Conservation (phyloP, 2,888 invertebrate species). For the Thera obeliscata region DNA sequence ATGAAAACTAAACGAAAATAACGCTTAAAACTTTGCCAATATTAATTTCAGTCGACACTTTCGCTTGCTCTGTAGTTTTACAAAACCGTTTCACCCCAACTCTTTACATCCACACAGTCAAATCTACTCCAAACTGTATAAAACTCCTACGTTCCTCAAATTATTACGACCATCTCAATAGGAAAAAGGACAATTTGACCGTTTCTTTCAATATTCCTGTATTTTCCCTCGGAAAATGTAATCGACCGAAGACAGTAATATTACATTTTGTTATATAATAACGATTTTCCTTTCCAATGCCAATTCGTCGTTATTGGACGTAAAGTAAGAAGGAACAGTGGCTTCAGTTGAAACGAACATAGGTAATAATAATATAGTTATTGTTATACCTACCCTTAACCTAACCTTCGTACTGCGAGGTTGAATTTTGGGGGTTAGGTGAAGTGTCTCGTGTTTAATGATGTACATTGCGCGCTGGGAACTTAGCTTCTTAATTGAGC, state of each 20-base stretch:
- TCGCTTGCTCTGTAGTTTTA: constrained; percentile 31
- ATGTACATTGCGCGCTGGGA: constrained; percentile 57
- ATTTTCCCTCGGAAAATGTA: constrained; percentile 65
- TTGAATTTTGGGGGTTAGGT: constrained; percentile 41
- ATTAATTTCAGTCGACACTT: constrained; percentile 32
- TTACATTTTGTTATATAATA: constrained; percentile 70
- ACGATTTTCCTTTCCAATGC: constrained; percentile 71
- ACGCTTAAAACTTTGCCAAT: constrained; percentile 33
- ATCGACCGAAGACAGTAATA: constrained; percentile 67
- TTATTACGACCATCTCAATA: constrained; percentile 62
- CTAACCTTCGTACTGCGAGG: constrained; percentile 52
- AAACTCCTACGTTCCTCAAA: constrained; percentile 60
- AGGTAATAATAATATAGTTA: constrained; percentile 76
- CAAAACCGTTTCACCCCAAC: constrained; percentile 28
- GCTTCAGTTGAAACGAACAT: constrained; percentile 71
- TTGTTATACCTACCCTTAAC: constrained; percentile 72
- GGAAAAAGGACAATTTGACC: constrained; percentile 63
- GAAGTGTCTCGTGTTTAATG: constrained; percentile 46
- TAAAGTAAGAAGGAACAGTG: constrained; percentile 65
- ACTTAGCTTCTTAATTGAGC: constrained; percentile 39
- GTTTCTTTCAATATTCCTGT: constrained; percentile 67
- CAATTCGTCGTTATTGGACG: constrained; percentile 75
- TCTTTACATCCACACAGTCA: constrained; percentile 49
- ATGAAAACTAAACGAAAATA: constrained; percentile 37
- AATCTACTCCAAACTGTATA: constrained; percentile 57